Evolutionary conservation across 2,113 vertebrate species (phyloP).

Genomic region (Aegithalos caudatus): DNA sequence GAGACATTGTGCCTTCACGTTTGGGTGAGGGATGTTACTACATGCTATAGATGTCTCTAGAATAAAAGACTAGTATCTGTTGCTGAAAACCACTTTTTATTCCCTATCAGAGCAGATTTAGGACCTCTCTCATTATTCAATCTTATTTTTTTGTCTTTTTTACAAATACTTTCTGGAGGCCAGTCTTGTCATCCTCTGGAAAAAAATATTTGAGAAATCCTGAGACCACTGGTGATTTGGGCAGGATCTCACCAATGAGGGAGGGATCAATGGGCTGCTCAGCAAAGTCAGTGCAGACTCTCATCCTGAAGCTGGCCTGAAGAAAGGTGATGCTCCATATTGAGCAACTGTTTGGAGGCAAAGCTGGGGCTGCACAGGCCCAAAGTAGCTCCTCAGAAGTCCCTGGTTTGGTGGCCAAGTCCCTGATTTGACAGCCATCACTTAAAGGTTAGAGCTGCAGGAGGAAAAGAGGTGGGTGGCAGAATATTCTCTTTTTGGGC

Average conservation of each 20-base stretch:
- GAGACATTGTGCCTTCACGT: not conserved
- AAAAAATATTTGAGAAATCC: not conserved
- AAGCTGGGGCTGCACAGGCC: not conserved
- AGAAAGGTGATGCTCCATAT: not conserved
- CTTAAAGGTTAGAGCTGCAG: not conserved
- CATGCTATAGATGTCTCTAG: not conserved
- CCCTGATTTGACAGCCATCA: not conserved
- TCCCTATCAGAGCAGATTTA: not conserved
- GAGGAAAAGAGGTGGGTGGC: not conserved
- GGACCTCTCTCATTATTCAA: not conserved
- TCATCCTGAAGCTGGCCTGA: not conserved
- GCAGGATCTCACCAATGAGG: not conserved
- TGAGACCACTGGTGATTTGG: not conserved
- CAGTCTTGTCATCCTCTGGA: not conserved
- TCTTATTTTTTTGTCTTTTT: not conserved
- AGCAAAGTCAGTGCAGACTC: not conserved
- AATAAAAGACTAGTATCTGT: not conserved
- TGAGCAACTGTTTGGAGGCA: not conserved
- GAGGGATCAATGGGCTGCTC: not conserved
- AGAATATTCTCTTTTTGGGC: not conserved
- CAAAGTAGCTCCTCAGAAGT: not conserved
- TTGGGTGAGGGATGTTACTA: not conserved
- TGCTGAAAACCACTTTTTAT: not conserved
- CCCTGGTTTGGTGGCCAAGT: not conserved
- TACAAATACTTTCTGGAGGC: not conserved